Base-by-base conservation (phyloP, 2,888 invertebrate genomes). In the Diabrotica balteata region DNA sequence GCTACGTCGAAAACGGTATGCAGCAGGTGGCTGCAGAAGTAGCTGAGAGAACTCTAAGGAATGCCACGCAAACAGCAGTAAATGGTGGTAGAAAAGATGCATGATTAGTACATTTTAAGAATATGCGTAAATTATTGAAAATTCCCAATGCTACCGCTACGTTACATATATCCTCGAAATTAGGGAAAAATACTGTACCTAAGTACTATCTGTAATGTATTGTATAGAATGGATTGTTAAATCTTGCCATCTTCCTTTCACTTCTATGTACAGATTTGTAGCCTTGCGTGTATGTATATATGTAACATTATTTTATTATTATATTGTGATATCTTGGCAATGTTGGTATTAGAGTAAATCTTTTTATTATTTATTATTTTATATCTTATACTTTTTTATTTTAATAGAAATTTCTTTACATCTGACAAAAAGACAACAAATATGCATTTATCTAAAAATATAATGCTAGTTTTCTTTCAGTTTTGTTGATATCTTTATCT, bases 21-120 rank as follows among this genome's bases (percentile, higher is more conserved):
- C 90, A 93, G 82, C 92, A 91, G 84, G 93, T 93, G 78, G 93
- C 93, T 75, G 89, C 88, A 60, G 91, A 90, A 82, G 93, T 92
- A 77, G 91, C 92, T 67, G 91, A 90, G 82, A 86, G 89, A 66
- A 89, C 91, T 8, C 86, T 90, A 64, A 87, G 87, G 60, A 88
- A 87, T 73, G 81, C 86, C 68, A 85, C 78, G 42, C 69, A 76
- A 60, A 69, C 75, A 63, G 73, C 75, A 8, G 68, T 74, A 53
- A 80, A 79, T 67, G 78, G 79, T 71, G 74, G 75, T 69, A 76
- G 73, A 69, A 76, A 79, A 72, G 72, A 75, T 70, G 77, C 78
- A 77, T 78, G 76, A 74, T 73, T 69, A 65, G 62, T 61, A 32
- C 68, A 72, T 73, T 75, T 73, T 72, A 76, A 73, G 54, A 11